Base-by-base conservation (phyloP, 2,888 invertebrate genomes). In the Hemistola chrysoprasaria region DNA sequence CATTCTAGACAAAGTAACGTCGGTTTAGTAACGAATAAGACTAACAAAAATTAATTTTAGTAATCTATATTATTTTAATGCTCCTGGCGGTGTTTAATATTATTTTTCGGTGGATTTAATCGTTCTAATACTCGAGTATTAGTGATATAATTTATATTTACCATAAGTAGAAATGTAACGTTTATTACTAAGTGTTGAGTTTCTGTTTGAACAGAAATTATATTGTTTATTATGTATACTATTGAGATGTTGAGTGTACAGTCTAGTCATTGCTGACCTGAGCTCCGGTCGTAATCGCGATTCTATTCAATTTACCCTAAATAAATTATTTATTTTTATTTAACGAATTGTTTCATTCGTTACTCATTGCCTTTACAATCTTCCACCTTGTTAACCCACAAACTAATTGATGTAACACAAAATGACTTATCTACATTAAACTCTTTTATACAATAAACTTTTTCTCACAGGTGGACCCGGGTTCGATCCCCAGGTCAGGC, bases 61-160 rank as follows among this genome's bases (percentile, higher is more conserved):
- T 76, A 78, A 59, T 72, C 78, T 74, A 78, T 65, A 52, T 3
- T 70, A 63, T 76, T 65, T 59, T 78, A 75, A 78, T 70, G 66
- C 76, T 79, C 79, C 75, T 66, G 69, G 76, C 76, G 74, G 81
- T 78, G 83, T 84, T 80, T 79, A 73, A 77, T 78, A 78, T 74
- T 79, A 78, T 80, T 82, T 83, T 86, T 85, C 78, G 80, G 78
- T 85, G 85, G 65, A 81, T 85, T 81, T 80, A 80, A 75, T 79
- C 67, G 71, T 75, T 88, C 85, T 86, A 87, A 87, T 88, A 86
- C 87, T 87, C 87, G 87, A 87, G 87, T 88, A 88, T 88, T 88
- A 87, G 88, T 71, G 56, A 74, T 78, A 77, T 80, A 78, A 82
- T 81, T 78, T 81, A 81, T 83, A 75, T 80, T 79, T 78, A 82